phyloP scores from a whole-genome alignment of 2,888 invertebrate species.

The Mimumesa dahlbomi region DNA sequence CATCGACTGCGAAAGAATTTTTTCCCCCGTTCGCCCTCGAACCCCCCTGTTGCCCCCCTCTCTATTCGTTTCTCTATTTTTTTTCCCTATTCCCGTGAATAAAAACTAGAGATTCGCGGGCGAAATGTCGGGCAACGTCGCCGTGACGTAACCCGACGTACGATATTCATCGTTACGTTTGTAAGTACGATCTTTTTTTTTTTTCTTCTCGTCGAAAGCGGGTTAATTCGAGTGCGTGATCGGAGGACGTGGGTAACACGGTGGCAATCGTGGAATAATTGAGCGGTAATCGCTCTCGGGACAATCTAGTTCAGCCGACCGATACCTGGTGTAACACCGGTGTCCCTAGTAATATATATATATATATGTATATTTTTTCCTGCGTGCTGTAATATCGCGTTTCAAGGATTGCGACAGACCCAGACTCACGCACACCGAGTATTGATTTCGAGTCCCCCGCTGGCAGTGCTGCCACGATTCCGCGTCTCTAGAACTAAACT shows the following conservation, averaged over 20 bases:
- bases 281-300: conserved; percentile 37
- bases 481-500: conserved; percentile 74
- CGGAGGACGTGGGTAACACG: too few species aligned
- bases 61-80: too few species aligned
- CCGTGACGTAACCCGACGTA: too few species aligned
- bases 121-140: too few species aligned
- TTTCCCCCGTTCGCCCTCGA: too few species aligned
- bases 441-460: conserved; percentile 77
- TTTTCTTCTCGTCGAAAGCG: too few species aligned
- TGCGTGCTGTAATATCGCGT: conserved; percentile 66
- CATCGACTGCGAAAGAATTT: too few species aligned
- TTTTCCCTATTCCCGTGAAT: too few species aligned
- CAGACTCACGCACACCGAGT: conserved; percentile 75
- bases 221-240: too few species aligned
- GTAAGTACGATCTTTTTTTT: background rate
- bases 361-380: conserved; percentile 53
- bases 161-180: too few species aligned
- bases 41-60: too few species aligned
- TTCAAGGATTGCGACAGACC: conserved; percentile 72
- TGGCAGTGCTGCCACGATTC: conserved; percentile 78
- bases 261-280: conserved; percentile 3
- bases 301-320: conserved; percentile 48
- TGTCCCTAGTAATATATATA: conserved; percentile 18
- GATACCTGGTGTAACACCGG: conserved; percentile 44
- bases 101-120: too few species aligned